phyloP scores from a whole-genome alignment of 2,888 invertebrate species.

The Buathra laborator region DNA sequence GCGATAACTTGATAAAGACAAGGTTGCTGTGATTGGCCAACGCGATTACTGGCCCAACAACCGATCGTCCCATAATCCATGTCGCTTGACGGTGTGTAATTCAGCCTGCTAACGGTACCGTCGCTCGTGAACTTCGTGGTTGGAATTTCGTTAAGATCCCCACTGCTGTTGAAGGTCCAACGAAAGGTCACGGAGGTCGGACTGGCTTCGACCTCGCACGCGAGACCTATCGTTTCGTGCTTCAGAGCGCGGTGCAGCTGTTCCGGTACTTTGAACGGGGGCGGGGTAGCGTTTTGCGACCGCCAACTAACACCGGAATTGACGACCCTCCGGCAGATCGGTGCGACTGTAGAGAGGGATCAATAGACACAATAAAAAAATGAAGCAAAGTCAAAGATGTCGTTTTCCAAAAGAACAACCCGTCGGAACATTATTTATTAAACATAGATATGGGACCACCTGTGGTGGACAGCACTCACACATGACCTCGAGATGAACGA shows the following conservation, averaged over 20 bases:
- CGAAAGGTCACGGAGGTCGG: slow-evolving; percentile 94
- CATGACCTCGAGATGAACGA: slow-evolving; percentile 85
- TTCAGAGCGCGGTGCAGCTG: slow-evolving; percentile 94
- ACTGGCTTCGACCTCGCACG: slow-evolving; percentile 95
- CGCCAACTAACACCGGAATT: slow-evolving; percentile 73
- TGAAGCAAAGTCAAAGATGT: background rate
- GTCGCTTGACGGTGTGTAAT: slow-evolving; percentile 94
- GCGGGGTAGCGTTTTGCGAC: slow-evolving; percentile 75
- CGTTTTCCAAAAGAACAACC: background rate
- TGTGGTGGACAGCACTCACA: slow-evolving; percentile 82
- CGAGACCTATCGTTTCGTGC: slow-evolving; percentile 93
- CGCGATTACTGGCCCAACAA: slow-evolving; percentile 94
- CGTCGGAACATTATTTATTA: background rate
- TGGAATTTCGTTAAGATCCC: slow-evolving; percentile 93
- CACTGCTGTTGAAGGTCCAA: slow-evolving; percentile 96
- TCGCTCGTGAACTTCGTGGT: slow-evolving; percentile 87
- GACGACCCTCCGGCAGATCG: slow-evolving; percentile 81
- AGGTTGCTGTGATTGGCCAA: slow-evolving; percentile 93
- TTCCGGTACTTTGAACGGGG: slow-evolving; percentile 88
- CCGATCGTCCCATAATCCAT: slow-evolving; percentile 95
- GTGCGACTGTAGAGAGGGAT: slow-evolving; percentile 77
- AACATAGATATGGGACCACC: background rate
- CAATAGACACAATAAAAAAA: background rate
- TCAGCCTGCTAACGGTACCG: slow-evolving; percentile 90
- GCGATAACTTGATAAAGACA: slow-evolving; percentile 95